Evolutionary conservation across 2,797 vertebrate species (phyloP).

Genomic region (Enteromius treurensis): DNA sequence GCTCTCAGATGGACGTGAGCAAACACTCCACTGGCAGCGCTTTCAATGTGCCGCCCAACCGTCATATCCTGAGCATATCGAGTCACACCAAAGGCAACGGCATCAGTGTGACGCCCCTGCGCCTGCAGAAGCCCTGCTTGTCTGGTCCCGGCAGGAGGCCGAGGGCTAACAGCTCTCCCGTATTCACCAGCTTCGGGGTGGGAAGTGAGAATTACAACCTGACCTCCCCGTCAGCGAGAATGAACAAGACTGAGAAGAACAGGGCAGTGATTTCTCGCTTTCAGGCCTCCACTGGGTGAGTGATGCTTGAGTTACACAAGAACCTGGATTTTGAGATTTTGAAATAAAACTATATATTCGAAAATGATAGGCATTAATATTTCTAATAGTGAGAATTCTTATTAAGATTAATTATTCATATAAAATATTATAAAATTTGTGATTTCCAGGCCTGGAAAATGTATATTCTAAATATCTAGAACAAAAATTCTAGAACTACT

Average conservation of each 20-base stretch:
- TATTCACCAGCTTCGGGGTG: constrained; percentile 75
- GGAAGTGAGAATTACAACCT: constrained; percentile 77
- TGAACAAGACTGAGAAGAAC: constrained; percentile 65
- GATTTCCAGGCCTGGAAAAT: too few relatives aligned
- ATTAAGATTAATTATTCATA: too few relatives aligned
- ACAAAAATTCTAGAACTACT: too few relatives aligned
- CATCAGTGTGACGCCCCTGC: constrained; percentile 63
- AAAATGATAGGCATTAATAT: background rate
- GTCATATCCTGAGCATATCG: constrained; percentile 48
- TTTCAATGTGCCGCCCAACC: constrained; percentile 76
- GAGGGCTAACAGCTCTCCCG: constrained; percentile 70
- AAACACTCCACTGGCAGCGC: constrained; percentile 69
- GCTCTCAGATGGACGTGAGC: constrained; percentile 67
- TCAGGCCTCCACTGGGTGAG: constrained; percentile 69
- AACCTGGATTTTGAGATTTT: background rate
- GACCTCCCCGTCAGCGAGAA: constrained; percentile 70
- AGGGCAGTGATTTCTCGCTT: constrained; percentile 67
- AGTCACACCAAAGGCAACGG: constrained; percentile 61
- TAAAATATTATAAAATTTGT: too few relatives aligned
- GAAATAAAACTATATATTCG: too few relatives aligned
- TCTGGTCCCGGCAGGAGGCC: constrained; percentile 68
- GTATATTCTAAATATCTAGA: too few relatives aligned
- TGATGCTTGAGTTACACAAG: background rate
- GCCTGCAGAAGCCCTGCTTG: constrained; percentile 65
- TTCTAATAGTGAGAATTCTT: too few relatives aligned